These are phyloP conservation scores for Thamnophis sirtalis DNA, from an alignment of 2,113 vertebrate genomes.

Conservation along the genomic window DNA sequence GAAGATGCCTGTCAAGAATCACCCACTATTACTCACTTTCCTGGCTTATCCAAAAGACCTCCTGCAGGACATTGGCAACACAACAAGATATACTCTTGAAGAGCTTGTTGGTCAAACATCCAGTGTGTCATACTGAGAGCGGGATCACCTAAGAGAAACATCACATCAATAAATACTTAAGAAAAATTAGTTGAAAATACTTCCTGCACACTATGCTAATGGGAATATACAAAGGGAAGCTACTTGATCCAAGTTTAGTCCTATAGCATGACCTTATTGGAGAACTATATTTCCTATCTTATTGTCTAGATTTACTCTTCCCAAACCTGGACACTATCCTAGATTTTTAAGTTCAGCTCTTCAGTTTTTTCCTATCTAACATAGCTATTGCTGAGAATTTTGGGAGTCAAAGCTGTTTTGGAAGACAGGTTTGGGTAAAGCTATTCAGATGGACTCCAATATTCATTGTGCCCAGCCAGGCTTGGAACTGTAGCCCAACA, in stretches of 20 bases:
- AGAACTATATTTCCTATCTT: background rate
- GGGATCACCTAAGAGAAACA: conserved; percentile 73
- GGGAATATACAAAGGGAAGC: background rate
- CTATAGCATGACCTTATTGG: background rate
- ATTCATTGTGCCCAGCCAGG: background rate
- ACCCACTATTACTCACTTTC: conserved; percentile 82
- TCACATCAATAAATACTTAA: background rate
- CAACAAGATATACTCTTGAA: conserved; percentile 96
- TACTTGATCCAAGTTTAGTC: background rate
- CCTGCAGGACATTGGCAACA: conserved; percentile 93
- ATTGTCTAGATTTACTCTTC: background rate
- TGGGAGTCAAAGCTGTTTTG: background rate
- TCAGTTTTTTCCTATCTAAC: background rate
- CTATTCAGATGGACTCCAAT: background rate
- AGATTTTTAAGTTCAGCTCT: background rate
- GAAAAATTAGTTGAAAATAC: accelerated
- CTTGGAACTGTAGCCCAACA: background rate
- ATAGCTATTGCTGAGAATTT: background rate
- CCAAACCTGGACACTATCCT: background rate
- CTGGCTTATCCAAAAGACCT: conserved; percentile 92
- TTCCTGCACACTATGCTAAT: background rate
- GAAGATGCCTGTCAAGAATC: background rate
- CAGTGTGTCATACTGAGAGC: conserved; percentile 84
- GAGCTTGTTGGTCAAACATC: conserved; percentile 93
- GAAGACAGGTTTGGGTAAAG: background rate